A percentile compares a stretch with the other conserved stretches of the same genome.
phyloP scores from a whole-genome alignment of 2,888 invertebrate genomes.

The Trachelus tabidus region DNA sequence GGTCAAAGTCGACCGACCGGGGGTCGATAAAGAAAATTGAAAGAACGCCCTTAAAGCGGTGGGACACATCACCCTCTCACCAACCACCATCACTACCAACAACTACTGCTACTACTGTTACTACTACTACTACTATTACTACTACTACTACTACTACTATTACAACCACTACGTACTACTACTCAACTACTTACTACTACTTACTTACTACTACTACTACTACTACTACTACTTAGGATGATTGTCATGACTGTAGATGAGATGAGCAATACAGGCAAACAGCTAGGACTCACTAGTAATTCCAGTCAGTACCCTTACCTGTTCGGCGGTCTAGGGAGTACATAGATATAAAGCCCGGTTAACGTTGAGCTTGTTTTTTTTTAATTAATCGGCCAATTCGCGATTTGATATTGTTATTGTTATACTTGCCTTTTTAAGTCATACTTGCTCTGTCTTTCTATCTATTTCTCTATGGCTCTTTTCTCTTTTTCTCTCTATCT shows the following conservation, averaged over 20 bases:
- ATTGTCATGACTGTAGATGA: conserved; percentile 65
- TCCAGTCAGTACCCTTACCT: conserved; percentile 65
- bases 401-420: conserved; percentile 14
- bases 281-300: conserved; percentile 63
- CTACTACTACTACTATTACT: conserved; percentile 33
- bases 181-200: conserved; percentile 42
- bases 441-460: conserved; percentile 12
- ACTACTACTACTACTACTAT: conserved; percentile 34
- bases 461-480: conserved; percentile 13
- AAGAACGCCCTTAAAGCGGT: conserved; percentile 39
- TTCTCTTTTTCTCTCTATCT: conserved; percentile 26
- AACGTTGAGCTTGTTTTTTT: background rate
- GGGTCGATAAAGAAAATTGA: conserved; percentile 28
- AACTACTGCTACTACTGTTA: conserved; percentile 6
- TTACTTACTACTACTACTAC: conserved; percentile 41
- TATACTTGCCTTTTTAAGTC: conserved; percentile 11
- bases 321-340: conserved; percentile 65
- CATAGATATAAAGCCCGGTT: conserved; percentile 52
- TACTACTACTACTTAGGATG: conserved; percentile 62
- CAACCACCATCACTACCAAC: conserved; percentile 1
- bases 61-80: conserved; percentile 27
- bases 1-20: conserved; percentile 30
- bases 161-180: conserved; percentile 43
- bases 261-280: conserved; percentile 62
- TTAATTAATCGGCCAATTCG: background rate